Base-by-base conservation (phyloP, 2,888 invertebrate species). In the Rhyacophila evoluta region DNA sequence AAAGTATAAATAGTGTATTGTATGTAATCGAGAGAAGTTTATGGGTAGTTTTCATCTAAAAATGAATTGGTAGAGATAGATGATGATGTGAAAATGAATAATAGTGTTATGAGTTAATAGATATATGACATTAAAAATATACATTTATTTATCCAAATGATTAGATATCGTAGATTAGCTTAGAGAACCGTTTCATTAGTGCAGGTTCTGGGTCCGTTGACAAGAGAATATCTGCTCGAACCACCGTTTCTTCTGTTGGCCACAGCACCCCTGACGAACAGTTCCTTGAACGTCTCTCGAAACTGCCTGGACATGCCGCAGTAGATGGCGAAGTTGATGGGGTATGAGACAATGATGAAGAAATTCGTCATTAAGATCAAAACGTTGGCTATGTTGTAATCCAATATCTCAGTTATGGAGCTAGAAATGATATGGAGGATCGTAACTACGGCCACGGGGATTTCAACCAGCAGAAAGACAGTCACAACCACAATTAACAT, bases 221-320 rank as follows among this genome's bases (percentile, higher is more conserved):
- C 95, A 37, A 95, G 87, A 0, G 95, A 95, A 85, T 95, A 95
- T 83, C 94, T 91, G 72, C 95, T 94, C 0, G 95, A 94, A 0
- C 93, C 92, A 1, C 91, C 92, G 83, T 93, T 93, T 84, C 91
- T 92, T 83, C 92, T 90, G 83, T 92, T 91, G 2, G 92, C 91
- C 0, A 90, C 89, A 1, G 91, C 90, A 0, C 91, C 91, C 69
- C 92, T 87, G 67, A 95, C 92, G 85, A 98, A 97, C 5, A 93
- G 86, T 84, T 94, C 95, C 84, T 95, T 96, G 86, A 98, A 98
- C 0, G 98, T 98, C 86, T 97, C 97, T 73, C 98, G 91, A 87
- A 98, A 98, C 86, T 96, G 97, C 36, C 96, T 90, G 36, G 96
- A 97, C 98, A 98, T 98, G 25, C 97, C 97, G 86, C 97, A 98